Evolutionary conservation across 2,113 vertebrate species (phyloP).

Genomic region (Misgurnus mizolepis): DNA sequence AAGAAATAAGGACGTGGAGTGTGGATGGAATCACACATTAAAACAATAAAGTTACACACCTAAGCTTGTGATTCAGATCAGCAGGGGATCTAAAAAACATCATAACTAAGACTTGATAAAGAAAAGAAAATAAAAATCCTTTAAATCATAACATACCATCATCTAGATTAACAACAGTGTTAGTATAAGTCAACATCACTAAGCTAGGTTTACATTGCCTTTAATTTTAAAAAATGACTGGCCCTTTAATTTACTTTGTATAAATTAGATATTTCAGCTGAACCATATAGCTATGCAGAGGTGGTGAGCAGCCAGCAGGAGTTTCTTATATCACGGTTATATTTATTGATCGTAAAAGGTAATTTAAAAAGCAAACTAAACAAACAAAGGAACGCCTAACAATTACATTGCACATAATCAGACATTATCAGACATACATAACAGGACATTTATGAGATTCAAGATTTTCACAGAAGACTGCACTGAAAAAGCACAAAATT

Average conservation of each 20-base stretch:
- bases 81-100: neutral
- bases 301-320: neutral
- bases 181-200: too few species aligned
- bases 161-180: neutral
- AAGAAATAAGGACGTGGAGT: neutral
- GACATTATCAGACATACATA: neutral
- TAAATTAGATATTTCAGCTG: neutral
- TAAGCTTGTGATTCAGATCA: neutral
- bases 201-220: too few species aligned
- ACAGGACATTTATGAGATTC: neutral
- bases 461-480: neutral
- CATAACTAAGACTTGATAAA: neutral
- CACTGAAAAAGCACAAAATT: neutral
- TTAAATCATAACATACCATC: neutral
- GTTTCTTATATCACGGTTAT: neutral
- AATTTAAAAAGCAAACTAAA: slow-evolving; percentile 30
- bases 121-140: too few species aligned
- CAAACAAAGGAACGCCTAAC: neutral
- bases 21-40: neutral
- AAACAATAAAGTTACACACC: neutral
- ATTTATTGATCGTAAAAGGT: slow-evolving; percentile 10
- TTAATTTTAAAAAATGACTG: too few species aligned
- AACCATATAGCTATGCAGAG: neutral
- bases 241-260: too few species aligned
- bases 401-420: neutral